Conservation (phyloP, 2,113 vertebrate species). For the Zosterops pallidus region DNA sequence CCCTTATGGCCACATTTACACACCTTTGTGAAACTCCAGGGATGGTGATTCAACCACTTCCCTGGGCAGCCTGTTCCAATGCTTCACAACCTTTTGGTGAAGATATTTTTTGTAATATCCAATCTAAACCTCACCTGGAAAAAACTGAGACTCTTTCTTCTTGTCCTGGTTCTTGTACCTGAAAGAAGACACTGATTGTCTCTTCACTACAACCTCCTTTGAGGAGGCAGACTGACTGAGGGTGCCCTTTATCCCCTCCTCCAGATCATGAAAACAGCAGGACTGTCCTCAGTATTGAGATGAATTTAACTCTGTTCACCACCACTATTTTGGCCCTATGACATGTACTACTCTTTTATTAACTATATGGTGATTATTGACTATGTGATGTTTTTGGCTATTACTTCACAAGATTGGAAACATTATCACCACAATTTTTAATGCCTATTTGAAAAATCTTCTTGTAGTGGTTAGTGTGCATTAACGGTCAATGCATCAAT, state of each 20-base stretch:
- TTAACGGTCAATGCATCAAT: background rate
- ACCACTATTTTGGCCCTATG: background rate
- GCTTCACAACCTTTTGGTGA: background rate
- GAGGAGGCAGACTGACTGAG: background rate
- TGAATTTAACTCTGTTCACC: background rate
- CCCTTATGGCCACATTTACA: fast-evolving
- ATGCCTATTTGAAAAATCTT: background rate
- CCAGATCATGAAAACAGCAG: background rate
- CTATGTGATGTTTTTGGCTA: background rate
- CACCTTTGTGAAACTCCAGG: background rate
- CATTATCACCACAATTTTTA: background rate
- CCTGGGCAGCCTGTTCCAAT: background rate
- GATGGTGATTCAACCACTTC: background rate
- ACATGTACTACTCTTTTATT: background rate
- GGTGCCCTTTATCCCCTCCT: fast-evolving
- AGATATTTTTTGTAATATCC: background rate
- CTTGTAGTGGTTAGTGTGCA: background rate
- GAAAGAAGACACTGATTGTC: background rate
- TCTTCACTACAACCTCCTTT: background rate
- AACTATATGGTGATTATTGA: background rate
- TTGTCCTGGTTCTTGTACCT: fast-evolving
- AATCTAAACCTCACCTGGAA: background rate
- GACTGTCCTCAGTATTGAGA: background rate
- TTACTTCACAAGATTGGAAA: background rate
- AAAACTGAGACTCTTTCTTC: background rate